A percentile compares a stretch with the other conserved stretches of the same genome.
These are phyloP conservation scores for Panurus biarmicus DNA, from an alignment of 2,113 vertebrate species.

Conservation along the genomic window DNA sequence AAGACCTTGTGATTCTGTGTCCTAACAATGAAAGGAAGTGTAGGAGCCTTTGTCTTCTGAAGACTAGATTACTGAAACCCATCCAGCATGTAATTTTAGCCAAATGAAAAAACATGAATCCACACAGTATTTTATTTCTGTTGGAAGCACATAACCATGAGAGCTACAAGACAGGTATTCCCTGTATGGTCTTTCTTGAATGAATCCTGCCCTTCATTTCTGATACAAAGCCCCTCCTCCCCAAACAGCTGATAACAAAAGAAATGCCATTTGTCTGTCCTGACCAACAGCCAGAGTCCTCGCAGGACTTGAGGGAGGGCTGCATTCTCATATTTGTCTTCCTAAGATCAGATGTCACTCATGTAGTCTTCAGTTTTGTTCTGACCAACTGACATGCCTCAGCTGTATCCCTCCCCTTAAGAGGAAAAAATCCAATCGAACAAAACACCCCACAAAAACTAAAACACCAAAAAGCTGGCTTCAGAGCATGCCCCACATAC, in stretches of 20 bases:
- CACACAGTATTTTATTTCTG: neutral
- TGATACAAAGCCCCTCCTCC: neutral
- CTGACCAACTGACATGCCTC: neutral
- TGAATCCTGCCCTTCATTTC: neutral
- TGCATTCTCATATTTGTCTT: neutral
- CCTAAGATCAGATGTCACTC: neutral
- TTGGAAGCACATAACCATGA: neutral
- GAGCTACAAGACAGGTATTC: neutral
- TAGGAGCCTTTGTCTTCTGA: neutral
- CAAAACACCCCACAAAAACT: accelerated
- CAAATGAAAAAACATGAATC: neutral
- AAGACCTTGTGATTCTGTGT: neutral
- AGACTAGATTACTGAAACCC: neutral
- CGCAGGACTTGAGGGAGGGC: neutral
- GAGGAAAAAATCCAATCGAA: neutral
- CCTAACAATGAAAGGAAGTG: neutral
- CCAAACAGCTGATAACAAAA: neutral
- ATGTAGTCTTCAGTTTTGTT: neutral
- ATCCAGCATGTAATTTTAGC: neutral
- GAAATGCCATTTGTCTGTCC: neutral
- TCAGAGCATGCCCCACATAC: neutral
- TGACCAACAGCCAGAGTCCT: neutral
- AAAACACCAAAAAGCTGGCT: neutral
- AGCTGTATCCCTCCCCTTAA: neutral
- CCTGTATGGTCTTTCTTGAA: neutral